Conservation (phyloP, 2,113 vertebrate genomes). For the Pterophyllum scalare region DNA sequence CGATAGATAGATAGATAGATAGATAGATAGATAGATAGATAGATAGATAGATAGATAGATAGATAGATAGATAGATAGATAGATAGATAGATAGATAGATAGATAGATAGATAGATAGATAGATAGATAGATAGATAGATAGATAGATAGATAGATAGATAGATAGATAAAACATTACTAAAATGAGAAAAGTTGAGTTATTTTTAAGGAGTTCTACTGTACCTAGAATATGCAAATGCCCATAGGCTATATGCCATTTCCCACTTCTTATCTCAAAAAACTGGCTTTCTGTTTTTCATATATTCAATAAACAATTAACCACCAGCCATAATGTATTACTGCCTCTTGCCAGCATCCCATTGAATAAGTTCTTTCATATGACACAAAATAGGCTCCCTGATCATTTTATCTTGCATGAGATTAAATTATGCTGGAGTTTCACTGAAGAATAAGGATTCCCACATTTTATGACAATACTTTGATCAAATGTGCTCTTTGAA, state of each 20-base stretch:
- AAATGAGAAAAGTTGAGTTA: neutral
- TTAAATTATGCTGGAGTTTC: conserved; percentile 41
- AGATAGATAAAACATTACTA: neutral
- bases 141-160: too few relatives aligned
- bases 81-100: too few relatives aligned
- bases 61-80: too few relatives aligned
- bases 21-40: too few relatives aligned
- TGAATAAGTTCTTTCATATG: conserved; percentile 36
- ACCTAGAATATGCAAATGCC: neutral
- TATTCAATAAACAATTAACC: conserved; percentile 38
- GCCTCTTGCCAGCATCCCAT: conserved; percentile 9
- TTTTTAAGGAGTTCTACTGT: neutral
- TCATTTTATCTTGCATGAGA: conserved; percentile 31
- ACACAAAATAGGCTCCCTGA: conserved; percentile 64
- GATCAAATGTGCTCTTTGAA: conserved; percentile 72
- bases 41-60: too few relatives aligned
- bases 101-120: too few relatives aligned
- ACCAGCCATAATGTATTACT: conserved; percentile 3
- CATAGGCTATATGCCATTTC: neutral
- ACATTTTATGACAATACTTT: conserved; percentile 60
- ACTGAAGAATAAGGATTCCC: conserved; percentile 32
- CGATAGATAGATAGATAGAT: too few relatives aligned
- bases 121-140: too few relatives aligned
- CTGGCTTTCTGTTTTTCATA: conserved; percentile 1
- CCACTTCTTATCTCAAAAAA: neutral